These are phyloP conservation scores for Cheilosia vernalis DNA, from an alignment of 2,888 invertebrate genomes.

Conservation along the genomic window DNA sequence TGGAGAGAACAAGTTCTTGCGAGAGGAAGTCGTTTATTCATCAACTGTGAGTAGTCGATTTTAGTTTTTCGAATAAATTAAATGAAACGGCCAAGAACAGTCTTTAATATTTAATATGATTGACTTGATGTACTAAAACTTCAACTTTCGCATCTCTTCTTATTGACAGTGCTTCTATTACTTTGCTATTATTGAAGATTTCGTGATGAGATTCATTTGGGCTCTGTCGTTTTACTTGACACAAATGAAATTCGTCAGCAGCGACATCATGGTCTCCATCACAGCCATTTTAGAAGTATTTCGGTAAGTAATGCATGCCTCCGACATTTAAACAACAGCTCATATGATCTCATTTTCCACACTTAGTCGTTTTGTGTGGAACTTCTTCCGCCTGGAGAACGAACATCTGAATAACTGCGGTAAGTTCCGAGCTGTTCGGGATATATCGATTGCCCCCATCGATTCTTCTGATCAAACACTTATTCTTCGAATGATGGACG, in stretches of 20 bases:
- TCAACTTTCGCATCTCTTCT: not conserved
- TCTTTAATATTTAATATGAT: too few species aligned
- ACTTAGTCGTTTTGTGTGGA: constrained; percentile 97
- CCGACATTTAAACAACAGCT: not conserved
- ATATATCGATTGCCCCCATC: constrained; percentile 97
- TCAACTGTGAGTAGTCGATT: constrained; percentile 87
- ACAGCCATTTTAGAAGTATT: constrained; percentile 94
- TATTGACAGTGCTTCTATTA: constrained; percentile 89
- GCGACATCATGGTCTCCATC: constrained; percentile 93
- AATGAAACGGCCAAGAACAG: too few species aligned
- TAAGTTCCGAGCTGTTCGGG: constrained; percentile 98
- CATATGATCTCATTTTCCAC: not conserved
- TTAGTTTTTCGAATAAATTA: not conserved
- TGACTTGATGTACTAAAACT: not conserved
- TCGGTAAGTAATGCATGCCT: constrained; percentile 85
- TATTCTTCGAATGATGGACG: constrained; percentile 97
- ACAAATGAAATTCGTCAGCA: constrained; percentile 89
- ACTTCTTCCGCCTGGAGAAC: constrained; percentile 99
- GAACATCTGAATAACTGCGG: constrained; percentile 99
- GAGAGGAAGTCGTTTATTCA: constrained; percentile 98
- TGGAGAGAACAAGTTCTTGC: constrained; percentile 94
- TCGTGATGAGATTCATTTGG: constrained; percentile 97
- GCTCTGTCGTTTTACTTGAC: constrained; percentile 92
- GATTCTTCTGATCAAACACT: constrained; percentile 96
- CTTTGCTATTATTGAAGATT: constrained; percentile 97